These are phyloP conservation scores for Pelosia muscerda DNA, from an alignment of 2,888 invertebrate genomes.

Conservation along the genomic window DNA sequence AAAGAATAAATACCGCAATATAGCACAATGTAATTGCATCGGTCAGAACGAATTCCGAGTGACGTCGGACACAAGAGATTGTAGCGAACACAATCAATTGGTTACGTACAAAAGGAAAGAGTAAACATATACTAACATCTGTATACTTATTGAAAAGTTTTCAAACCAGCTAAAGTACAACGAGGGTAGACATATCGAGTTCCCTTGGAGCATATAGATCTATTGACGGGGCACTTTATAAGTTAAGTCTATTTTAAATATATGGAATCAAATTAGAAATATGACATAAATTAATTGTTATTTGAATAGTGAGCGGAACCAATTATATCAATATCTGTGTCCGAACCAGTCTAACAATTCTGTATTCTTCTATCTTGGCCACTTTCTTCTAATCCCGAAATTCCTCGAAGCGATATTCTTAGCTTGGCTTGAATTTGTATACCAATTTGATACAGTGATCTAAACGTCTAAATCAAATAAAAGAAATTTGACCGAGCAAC, in stretches of 20 bases:
- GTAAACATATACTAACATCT: background rate
- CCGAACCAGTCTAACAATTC: background rate
- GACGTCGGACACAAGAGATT: background rate
- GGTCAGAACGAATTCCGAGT: background rate
- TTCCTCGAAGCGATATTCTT: background rate
- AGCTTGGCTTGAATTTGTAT: background rate
- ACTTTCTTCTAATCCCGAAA: background rate
- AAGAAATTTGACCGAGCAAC: background rate
- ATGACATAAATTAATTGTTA: background rate
- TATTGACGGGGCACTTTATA: background rate
- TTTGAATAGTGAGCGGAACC: too few relatives aligned
- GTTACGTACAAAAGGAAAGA: background rate
- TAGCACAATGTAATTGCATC: slow-evolving; percentile 6
- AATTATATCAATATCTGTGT: background rate
- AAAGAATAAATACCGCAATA: slow-evolving; percentile 2
- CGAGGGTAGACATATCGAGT: background rate
- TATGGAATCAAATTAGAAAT: background rate
- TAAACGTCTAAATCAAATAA: background rate
- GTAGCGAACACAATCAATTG: background rate
- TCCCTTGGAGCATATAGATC: background rate
- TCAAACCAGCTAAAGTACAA: background rate
- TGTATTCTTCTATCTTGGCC: background rate
- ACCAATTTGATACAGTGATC: background rate
- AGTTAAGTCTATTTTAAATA: background rate
- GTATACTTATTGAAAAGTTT: background rate